Evolutionary conservation across 2,797 vertebrate species (phyloP), one percentile per base, ranked within the genome.

Genomic region (Galagoides demidoff): DNA sequence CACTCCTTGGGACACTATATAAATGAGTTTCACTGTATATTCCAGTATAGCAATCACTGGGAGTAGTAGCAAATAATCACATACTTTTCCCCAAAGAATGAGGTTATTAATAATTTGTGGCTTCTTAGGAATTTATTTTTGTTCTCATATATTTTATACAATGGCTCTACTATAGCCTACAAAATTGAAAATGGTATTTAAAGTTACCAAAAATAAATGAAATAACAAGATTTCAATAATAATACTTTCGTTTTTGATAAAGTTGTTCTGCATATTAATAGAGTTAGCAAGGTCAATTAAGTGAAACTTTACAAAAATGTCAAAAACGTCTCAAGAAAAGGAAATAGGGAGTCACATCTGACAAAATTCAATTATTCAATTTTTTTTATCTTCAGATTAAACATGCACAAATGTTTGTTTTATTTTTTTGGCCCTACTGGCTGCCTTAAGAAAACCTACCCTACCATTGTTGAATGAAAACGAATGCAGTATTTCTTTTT

Each of bases 11-110:
- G 74, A 91, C 4, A 55, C 57, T 81, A 43, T 19, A 10, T 22
- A 96, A 97, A 97, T 94, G 76, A 92, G n/a, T 73, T 94, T 76
- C 78, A 95, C 45, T 74, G 9, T 79, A 74, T 29, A 29, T 79
- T 93, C 39, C 31, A 45, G 9, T 71, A 39, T 0, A 66, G 17
- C n/a, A 90, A 39, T 97, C 59, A 90, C 31, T 37, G 43, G 84
- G 27, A 77, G 7, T 45, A 90, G 87, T 84, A 20, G 76, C 84
- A 97, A 92, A 73, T 91, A 90, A 91, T 94, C 70, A 95, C 34
- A 37, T 23, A 71, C 11, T 61, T 94, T 90, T 94, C 76, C 19
- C 55, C 61, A 87, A 81, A 89, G 77, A 97, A 94, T 88, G n/a
- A 85, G 5, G 34, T 76, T 90, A 82, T 78, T 74, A 94, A 31